phyloP scores from a whole-genome alignment of 2,888 invertebrate species.

The Bellardia bayeri region DNA sequence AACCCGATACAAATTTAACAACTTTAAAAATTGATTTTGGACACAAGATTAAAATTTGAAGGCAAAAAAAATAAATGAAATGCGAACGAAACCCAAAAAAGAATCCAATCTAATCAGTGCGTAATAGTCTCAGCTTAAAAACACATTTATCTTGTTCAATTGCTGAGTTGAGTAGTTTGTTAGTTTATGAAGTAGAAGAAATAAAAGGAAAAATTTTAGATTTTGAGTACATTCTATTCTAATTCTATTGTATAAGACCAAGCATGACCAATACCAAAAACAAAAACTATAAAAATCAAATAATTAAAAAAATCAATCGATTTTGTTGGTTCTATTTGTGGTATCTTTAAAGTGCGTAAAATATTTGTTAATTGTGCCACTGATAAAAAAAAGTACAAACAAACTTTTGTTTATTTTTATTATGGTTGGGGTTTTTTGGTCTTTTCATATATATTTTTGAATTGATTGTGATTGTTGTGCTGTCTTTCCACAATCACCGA shows the following conservation, averaged over 20 bases:
- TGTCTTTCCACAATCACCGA: background rate
- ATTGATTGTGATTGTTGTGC: background rate
- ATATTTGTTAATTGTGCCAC: background rate
- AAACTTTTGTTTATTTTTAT: background rate
- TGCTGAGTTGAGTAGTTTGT: conserved; percentile 17
- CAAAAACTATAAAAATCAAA: background rate
- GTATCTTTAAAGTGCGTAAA: conserved; percentile 30
- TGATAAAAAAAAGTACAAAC: background rate
- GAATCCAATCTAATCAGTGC: conserved; percentile 49
- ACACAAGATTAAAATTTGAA: background rate
- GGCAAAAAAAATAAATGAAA: background rate
- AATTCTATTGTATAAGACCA: background rate
- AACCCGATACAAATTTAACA: background rate
- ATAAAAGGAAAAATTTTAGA: conserved; percentile 16
- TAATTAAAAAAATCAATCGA: conserved; percentile 13
- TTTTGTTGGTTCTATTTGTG: background rate
- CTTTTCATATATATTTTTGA: background rate
- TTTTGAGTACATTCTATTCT: conserved; percentile 7
- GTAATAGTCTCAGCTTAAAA: conserved; percentile 61
- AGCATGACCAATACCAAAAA: conserved; percentile 7
- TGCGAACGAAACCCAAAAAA: background rate
- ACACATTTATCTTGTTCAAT: conserved; percentile 59
- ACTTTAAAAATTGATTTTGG: background rate
- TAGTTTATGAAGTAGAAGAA: background rate
- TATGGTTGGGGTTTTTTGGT: background rate